phyloP scores from a whole-genome alignment of 2,888 invertebrate genomes.

The Sesia apiformis region DNA sequence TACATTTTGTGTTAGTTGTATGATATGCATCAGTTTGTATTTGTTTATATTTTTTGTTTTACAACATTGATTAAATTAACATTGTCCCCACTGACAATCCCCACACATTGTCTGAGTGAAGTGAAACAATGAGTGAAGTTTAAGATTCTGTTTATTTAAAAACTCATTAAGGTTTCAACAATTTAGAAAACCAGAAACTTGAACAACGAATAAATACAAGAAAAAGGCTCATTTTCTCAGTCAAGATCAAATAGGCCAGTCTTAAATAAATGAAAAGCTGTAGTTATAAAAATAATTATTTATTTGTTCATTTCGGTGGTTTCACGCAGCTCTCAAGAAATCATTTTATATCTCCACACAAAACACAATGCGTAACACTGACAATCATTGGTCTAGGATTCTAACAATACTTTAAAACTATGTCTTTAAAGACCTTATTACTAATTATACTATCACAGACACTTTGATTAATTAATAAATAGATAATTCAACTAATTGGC shows the following conservation, averaged over 20 bases:
- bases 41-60: too few relatives aligned
- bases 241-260: not conserved
- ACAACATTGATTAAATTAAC: too few relatives aligned
- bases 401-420: not conserved
- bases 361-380: not conserved
- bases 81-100: too few relatives aligned
- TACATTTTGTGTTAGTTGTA: too few relatives aligned
- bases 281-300: not conserved
- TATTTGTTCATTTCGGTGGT: not conserved
- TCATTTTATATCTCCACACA: not conserved
- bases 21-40: too few relatives aligned
- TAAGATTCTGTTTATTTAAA: too few relatives aligned
- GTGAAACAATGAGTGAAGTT: too few relatives aligned
- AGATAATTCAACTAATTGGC: conserved; percentile 16
- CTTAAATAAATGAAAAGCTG: not conserved
- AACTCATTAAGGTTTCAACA: too few relatives aligned
- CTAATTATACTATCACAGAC: not conserved
- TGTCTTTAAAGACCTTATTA: not conserved
- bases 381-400: not conserved
- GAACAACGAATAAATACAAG: too few relatives aligned
- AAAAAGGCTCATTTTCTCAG: too few relatives aligned
- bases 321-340: not conserved
- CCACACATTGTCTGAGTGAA: too few relatives aligned
- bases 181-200: too few relatives aligned
- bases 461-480: not conserved